These are phyloP conservation scores for Periophthalmus magnuspinnatus DNA, from an alignment of 2,797 vertebrate species.

Conservation along the genomic window DNA sequence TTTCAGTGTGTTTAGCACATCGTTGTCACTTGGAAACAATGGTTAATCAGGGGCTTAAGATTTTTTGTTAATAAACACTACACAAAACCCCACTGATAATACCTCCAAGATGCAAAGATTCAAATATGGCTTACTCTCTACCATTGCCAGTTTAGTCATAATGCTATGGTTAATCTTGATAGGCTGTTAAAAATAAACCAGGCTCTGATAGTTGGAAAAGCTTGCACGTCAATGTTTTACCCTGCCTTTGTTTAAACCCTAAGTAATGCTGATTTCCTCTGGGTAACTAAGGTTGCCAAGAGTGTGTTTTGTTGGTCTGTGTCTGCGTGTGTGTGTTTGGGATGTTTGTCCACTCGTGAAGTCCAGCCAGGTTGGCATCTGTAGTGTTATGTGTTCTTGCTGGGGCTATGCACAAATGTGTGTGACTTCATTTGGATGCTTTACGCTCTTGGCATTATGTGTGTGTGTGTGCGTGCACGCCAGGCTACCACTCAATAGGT, in stretches of 20 bases:
- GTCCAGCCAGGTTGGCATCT: slow-evolving; percentile 63
- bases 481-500: slow-evolving; percentile 56
- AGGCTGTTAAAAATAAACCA: slow-evolving; percentile 36
- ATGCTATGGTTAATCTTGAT: background rate
- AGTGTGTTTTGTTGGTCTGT: slow-evolving; percentile 30
- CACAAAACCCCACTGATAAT: background rate
- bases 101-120: background rate
- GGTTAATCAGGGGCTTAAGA: background rate
- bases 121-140: background rate
- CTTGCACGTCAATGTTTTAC: slow-evolving; percentile 55
- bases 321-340: slow-evolving; percentile 42
- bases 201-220: slow-evolving; percentile 45
- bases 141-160: background rate
- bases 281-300: slow-evolving; percentile 58
- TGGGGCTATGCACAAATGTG: slow-evolving; percentile 36
- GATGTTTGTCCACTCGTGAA: slow-evolving; percentile 55
- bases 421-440: slow-evolving; percentile 35
- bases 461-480: slow-evolving; percentile 32
- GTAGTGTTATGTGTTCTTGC: slow-evolving; percentile 43
- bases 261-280: slow-evolving; percentile 67
- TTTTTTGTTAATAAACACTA: background rate
- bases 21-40: background rate
- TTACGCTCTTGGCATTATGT: slow-evolving; percentile 39
- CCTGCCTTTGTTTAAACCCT: slow-evolving; percentile 63
- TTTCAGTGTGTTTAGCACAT: background rate